These are phyloP conservation scores for Dioctria linearis DNA, from an alignment of 2,888 invertebrate genomes.

Conservation along the genomic window DNA sequence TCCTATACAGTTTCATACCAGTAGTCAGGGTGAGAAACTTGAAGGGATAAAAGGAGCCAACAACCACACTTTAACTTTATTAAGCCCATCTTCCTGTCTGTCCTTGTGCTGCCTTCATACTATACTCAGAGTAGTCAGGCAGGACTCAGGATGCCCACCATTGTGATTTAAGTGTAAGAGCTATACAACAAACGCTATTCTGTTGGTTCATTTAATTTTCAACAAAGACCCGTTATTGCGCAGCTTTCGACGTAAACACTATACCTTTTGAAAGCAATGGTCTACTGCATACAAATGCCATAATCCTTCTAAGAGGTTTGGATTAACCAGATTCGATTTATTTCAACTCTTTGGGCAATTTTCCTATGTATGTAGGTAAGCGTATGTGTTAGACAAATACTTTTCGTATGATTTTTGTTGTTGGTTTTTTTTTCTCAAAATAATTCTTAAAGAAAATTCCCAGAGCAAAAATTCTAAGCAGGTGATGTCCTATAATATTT, in stretches of 20 bases:
- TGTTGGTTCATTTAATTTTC: slow-evolving; percentile 57
- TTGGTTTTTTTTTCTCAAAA: not conserved
- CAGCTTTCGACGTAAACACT: slow-evolving; percentile 50
- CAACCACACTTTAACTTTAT: slow-evolving; percentile 57
- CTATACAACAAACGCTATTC: slow-evolving; percentile 52
- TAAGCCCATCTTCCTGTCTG: slow-evolving; percentile 53
- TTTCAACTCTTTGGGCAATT: not conserved
- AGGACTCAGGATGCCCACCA: slow-evolving; percentile 26
- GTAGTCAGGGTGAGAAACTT: slow-evolving; percentile 19
- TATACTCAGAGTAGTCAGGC: slow-evolving; percentile 28
- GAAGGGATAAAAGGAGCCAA: slow-evolving; percentile 47
- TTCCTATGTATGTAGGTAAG: not conserved
- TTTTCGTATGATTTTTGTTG: not conserved
- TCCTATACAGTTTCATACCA: not conserved
- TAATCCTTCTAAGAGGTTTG: slow-evolving; percentile 32
- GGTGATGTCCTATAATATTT: no score
- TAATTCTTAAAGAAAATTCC: no score
- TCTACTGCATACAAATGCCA: slow-evolving; percentile 36
- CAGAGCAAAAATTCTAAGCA: no score
- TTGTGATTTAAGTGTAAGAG: slow-evolving; percentile 50
- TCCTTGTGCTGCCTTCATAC: not conserved
- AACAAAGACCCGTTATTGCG: slow-evolving; percentile 54
- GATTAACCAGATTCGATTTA: slow-evolving; percentile 39
- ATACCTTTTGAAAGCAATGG: not conserved
- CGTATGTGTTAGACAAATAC: not conserved